These are phyloP conservation scores for Pteria penguin DNA, from an alignment of 2,888 invertebrate genomes.

Conservation along the genomic window DNA sequence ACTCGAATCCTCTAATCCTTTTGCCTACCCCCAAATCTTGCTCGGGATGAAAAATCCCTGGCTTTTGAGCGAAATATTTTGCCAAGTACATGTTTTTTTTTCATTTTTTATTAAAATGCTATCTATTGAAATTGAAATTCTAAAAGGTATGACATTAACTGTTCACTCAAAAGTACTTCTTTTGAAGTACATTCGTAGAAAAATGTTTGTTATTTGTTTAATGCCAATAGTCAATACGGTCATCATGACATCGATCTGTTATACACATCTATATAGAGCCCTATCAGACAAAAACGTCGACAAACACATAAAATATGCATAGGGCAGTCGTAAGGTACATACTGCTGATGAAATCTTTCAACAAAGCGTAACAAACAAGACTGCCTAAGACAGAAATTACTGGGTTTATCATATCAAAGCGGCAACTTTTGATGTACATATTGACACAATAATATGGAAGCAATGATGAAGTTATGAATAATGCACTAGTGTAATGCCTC, in stretches of 20 bases:
- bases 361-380: too few relatives aligned
- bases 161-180: too few relatives aligned
- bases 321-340: not conserved
- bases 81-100: slow-evolving; percentile 13
- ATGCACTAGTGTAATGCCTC: not conserved
- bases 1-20: too few relatives aligned
- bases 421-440: not conserved
- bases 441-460: not conserved
- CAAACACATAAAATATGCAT: not conserved
- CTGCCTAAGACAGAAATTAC: not conserved
- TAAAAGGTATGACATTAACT: too few relatives aligned
- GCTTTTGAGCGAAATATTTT: slow-evolving; percentile 17
- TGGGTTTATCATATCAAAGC: too few relatives aligned
- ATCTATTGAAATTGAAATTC: too few relatives aligned
- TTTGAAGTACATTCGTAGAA: too few relatives aligned
- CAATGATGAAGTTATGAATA: not conserved
- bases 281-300: not conserved
- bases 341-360: not conserved
- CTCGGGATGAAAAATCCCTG: too few relatives aligned
- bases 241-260: not conserved
- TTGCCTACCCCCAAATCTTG: not conserved
- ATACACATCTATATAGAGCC: not conserved
- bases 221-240: too few relatives aligned
- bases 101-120: too few relatives aligned
- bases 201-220: too few relatives aligned